Conservation (phyloP, 2,888 invertebrate genomes). For the Mechanitis mazaeus region DNA sequence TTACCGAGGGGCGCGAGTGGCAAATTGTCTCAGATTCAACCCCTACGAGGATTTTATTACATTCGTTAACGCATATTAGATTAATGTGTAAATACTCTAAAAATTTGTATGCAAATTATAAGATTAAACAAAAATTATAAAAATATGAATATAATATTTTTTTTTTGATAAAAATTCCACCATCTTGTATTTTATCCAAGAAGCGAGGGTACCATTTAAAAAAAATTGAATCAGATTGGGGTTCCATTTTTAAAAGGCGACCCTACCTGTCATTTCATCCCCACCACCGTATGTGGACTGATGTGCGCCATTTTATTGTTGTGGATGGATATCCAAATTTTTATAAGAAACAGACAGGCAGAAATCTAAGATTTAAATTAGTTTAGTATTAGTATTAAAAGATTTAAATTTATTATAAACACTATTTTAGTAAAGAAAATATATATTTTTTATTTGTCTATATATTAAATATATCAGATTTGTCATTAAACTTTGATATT, state of each 20-base stretch:
- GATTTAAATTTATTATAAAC: no score
- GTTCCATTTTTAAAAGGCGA: conserved; percentile 48
- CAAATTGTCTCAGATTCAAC: conserved; percentile 74
- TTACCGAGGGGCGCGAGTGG: conserved; percentile 62
- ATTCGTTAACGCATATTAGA: conserved; percentile 73
- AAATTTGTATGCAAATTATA: conserved; percentile 59
- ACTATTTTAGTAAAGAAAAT: no score
- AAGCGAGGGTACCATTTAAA: conserved; percentile 6
- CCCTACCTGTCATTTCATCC: conserved; percentile 68
- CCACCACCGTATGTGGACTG: conserved; percentile 50
- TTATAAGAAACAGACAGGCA: no score
- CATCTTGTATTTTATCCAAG: not conserved
- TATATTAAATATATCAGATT: no score
- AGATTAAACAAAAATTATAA: conserved; percentile 31
- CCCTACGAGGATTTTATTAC: conserved; percentile 66
- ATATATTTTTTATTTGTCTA: no score
- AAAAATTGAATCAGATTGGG: conserved; percentile 20
- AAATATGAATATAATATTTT: no score
- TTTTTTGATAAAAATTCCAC: not conserved
- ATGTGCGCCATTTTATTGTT: conserved; percentile 46
- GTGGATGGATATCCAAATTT: conserved; percentile 8
- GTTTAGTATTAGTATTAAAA: no score
- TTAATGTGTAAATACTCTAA: conserved; percentile 61
- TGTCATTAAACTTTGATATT: no score
- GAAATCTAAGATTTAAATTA: no score